phyloP scores from a whole-genome alignment of 2,113 vertebrate genomes.

The Desmodus rotundus region DNA sequence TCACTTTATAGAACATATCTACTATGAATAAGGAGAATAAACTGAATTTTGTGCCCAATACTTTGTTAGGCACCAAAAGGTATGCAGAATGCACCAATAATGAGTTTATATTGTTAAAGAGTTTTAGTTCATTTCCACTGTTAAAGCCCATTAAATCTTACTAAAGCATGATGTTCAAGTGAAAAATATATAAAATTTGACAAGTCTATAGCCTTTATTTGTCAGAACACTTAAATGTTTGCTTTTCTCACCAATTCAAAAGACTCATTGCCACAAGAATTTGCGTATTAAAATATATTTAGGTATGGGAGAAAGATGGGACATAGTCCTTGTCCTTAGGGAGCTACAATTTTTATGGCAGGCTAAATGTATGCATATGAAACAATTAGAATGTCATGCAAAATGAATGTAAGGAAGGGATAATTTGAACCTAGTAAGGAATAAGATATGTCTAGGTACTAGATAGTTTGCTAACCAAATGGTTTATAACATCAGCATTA shows the following conservation, averaged over 20 bases:
- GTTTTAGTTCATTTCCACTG: background rate
- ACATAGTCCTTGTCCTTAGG: background rate
- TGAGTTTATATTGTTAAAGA: background rate
- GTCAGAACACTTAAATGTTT: background rate
- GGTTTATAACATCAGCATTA: background rate
- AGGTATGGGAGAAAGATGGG: background rate
- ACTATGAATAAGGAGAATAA: background rate
- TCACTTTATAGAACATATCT: background rate
- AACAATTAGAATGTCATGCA: background rate
- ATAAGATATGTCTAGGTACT: background rate
- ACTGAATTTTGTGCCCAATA: background rate
- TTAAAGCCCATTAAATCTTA: background rate
- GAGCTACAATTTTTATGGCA: background rate
- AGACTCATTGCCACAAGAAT: background rate
- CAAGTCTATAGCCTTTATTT: background rate
- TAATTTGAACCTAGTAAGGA: background rate
- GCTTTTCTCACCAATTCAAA: background rate
- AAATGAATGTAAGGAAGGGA: background rate
- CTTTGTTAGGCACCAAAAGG: background rate
- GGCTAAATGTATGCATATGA: background rate
- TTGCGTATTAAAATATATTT: background rate
- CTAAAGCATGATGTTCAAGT: background rate
- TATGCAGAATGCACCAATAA: background rate
- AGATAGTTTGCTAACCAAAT: background rate
- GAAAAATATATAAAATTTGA: background rate